Evolutionary conservation across 2,888 invertebrate species (phyloP), one percentile per base, ranked within the genome.

Genomic region (Orchestes rusci): DNA sequence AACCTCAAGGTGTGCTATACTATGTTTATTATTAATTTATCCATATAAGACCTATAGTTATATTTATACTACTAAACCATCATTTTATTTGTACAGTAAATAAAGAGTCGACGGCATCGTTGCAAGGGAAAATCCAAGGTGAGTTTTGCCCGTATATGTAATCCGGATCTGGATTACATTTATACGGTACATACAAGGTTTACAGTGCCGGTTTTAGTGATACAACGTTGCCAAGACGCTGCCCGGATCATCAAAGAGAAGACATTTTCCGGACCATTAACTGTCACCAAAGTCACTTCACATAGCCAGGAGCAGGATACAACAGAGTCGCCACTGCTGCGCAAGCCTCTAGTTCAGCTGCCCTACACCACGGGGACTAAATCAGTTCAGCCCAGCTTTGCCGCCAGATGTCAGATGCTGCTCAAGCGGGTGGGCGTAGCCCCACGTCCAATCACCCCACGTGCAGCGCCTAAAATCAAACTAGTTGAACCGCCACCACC

Each of bases 51-150:
- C n/a, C n/a, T n/a, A n/a, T n/a, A n/a, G n/a, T n/a, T n/a, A n/a
- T n/a, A n/a, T n/a, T n/a, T n/a, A n/a, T n/a, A n/a, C n/a, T n/a
- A n/a, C 23, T 23, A 23, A 23, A 23, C 5, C 10, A 5, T 23
- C 31, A 18, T 54, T 54, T 52, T 58, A n/a, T 55, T 55, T 53
- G 39, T 54, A 31, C 53, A 58, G 61, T 53, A 56, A 61, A 59
- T 58, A 59, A 56, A 47, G 53, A 63, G 42, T 56, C 55, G 39
- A 59, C 66, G 10, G 56, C 56, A 46, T 57, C 63, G 53, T 56
- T 67, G 39, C 60, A 64, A 56, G 65, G 64, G 53, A 69, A 68
- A 60, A 59, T 68, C 20, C 63, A 65, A 59, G 69, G 69, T 69
- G 63, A 68, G 68, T 65, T 52, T 29, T 8, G 7, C 17, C 13